Percentiles rank a stretch among this genome's conserved stretches.
phyloP scores from a whole-genome alignment of 2,797 vertebrate genomes.

The Acanthurus lineatus region DNA sequence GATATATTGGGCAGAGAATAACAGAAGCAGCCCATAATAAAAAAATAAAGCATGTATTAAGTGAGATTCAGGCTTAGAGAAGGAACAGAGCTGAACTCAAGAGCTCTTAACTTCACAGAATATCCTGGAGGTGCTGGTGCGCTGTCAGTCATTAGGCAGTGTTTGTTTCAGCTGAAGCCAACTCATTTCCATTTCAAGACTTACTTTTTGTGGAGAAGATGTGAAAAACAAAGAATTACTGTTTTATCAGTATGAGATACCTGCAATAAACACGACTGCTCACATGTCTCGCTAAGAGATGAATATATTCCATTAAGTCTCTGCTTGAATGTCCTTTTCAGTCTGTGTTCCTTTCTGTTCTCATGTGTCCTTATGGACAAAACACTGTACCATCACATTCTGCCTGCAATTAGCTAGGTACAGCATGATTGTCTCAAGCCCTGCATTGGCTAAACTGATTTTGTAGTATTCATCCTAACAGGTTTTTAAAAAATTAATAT shows the following conservation, averaged over 20 bases:
- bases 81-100: constrained; percentile 7
- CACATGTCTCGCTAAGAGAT: background rate
- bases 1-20: background rate
- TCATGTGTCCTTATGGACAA: too few relatives aligned
- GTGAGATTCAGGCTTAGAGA: background rate
- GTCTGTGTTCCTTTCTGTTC: too few relatives aligned
- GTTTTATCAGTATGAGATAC: background rate
- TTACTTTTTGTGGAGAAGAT: background rate
- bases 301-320: background rate
- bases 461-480: too few relatives aligned
- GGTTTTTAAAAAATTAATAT: too few relatives aligned
- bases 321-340: too few relatives aligned
- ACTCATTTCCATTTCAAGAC: constrained; percentile 20
- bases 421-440: too few relatives aligned
- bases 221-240: background rate
- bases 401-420: too few relatives aligned
- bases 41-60: constrained; percentile 24
- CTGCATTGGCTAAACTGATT: too few relatives aligned
- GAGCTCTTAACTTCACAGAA: constrained; percentile 18
- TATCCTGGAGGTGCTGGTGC: background rate
- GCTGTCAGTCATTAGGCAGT: constrained; percentile 15
- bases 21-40: background rate
- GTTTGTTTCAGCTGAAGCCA: constrained; percentile 8
- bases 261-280: background rate
- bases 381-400: too few relatives aligned